Percentiles rank a stretch among this genome's conserved stretches.
Evolutionary conservation across 1,140 invertebrate species (phyloP).

Genomic region (Rhagoletis pomonella): DNA sequence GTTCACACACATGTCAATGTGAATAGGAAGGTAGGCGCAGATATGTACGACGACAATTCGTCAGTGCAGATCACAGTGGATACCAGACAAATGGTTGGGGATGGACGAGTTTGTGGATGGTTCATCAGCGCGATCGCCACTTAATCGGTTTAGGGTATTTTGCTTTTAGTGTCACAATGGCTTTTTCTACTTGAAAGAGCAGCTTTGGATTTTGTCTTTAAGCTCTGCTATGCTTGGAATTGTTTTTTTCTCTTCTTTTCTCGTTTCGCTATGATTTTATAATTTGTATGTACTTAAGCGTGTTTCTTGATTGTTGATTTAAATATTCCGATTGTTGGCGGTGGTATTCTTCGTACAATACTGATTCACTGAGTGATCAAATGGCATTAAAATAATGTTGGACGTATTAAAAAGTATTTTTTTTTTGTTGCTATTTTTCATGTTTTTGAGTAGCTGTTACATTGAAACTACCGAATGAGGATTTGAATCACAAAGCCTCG

Average conservation of each 20-base stretch:
- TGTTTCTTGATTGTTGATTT: conserved; percentile 49
- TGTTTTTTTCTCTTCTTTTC: not conserved
- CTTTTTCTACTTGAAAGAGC: conserved; percentile 46
- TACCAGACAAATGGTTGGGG: not conserved
- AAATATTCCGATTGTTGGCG: conserved; percentile 20
- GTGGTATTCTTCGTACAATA: conserved; percentile 35
- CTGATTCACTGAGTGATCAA: conserved; percentile 44
- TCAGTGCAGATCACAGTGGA: not conserved
- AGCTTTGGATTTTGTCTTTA: conserved; percentile 31
- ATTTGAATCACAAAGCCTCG: conserved; percentile 21
- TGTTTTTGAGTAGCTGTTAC: not conserved
- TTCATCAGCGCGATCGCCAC: conserved; percentile 42
- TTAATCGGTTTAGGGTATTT: conserved; percentile 48
- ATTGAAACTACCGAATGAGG: not conserved
- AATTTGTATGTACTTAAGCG: conserved; percentile 45
- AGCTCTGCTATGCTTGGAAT: not conserved
- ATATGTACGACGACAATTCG: conserved; percentile 3
- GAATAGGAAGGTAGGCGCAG: not conserved
- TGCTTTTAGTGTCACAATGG: conserved; percentile 50
- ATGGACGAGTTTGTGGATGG: not conserved
- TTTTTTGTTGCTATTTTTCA: not conserved
- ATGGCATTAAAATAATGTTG: conserved; percentile 22
- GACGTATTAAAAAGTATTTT: not conserved
- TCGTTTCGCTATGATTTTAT: not conserved
- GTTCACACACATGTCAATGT: not conserved